Percentiles rank a stretch among this genome's conserved stretches.
These are phyloP conservation scores for Netelia inedita DNA, from an alignment of 2,888 invertebrate genomes.

Conservation along the genomic window DNA sequence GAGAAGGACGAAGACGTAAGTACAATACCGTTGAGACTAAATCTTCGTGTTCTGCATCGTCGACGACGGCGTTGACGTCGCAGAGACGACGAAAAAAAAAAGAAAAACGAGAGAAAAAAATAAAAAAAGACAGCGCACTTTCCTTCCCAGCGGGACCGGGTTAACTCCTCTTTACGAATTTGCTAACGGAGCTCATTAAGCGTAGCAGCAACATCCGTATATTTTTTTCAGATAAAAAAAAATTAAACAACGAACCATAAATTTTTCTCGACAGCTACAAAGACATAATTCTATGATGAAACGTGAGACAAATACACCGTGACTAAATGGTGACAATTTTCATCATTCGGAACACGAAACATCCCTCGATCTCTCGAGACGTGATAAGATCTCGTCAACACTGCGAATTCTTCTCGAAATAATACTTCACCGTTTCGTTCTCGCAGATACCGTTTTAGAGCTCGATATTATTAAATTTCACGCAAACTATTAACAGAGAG, in stretches of 20 bases:
- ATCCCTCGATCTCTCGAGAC: neutral
- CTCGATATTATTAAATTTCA: neutral
- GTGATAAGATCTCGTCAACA: neutral
- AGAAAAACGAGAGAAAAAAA: neutral
- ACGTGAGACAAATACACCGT: neutral
- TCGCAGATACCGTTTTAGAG: neutral
- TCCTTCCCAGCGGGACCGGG: conserved; percentile 1
- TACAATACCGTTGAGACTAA: conserved; percentile 39
- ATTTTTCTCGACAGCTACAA: neutral
- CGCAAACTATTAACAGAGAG: neutral
- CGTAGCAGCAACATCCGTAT: conserved; percentile 25
- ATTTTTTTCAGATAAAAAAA: conserved; percentile 14
- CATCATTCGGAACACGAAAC: neutral
- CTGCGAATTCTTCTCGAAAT: neutral
- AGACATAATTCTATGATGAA: neutral
- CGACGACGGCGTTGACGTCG: conserved; percentile 25
- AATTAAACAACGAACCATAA: neutral
- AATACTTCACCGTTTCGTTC: conserved; percentile 5
- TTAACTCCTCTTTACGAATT: neutral
- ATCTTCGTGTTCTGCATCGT: conserved; percentile 51
- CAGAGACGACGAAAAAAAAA: conserved; percentile 33
- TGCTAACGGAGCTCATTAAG: conserved; percentile 49
- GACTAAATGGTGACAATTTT: neutral
- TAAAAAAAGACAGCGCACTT: neutral
- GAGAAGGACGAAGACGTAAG: conserved; percentile 12